phyloP scores from a whole-genome alignment of 1,140 invertebrate species.

The Zaprionus davidi region DNA sequence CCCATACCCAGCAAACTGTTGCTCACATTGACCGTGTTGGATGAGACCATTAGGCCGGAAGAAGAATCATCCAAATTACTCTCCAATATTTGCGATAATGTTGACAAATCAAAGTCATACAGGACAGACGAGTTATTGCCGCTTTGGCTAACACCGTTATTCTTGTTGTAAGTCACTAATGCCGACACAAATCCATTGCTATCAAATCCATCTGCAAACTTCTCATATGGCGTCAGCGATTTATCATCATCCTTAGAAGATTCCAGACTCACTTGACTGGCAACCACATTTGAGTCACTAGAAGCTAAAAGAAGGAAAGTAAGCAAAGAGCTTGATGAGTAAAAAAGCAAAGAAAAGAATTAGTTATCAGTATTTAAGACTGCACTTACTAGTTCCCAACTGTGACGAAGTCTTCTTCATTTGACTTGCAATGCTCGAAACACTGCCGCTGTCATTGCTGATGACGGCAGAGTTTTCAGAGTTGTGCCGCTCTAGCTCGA shows the following conservation, averaged over 20 bases:
- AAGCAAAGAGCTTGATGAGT: too few relatives aligned
- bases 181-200: constrained; percentile 79
- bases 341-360: background rate
- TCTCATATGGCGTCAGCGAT: constrained; percentile 71
- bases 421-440: constrained; percentile 62
- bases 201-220: constrained; percentile 78
- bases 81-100: constrained; percentile 67
- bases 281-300: constrained; percentile 54
- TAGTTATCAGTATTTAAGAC: background rate
- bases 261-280: constrained; percentile 64
- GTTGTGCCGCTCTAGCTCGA: constrained; percentile 66
- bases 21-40: constrained; percentile 70
- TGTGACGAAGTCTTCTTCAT: constrained; percentile 70
- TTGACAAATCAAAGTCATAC: constrained; percentile 71
- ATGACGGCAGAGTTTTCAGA: constrained; percentile 57
- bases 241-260: constrained; percentile 76
- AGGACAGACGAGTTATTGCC: constrained; percentile 66
- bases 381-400: constrained; percentile 56
- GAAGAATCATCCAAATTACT: constrained; percentile 66
- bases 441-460: constrained; percentile 71
- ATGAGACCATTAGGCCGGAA: constrained; percentile 64
- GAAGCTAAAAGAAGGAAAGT: constrained; percentile 31
- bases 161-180: constrained; percentile 72
- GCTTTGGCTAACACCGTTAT: constrained; percentile 54
- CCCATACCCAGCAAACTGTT: constrained; percentile 55